Conservation (phyloP, 2,797 vertebrate genomes). For the Hippoglossus hippoglossus region DNA sequence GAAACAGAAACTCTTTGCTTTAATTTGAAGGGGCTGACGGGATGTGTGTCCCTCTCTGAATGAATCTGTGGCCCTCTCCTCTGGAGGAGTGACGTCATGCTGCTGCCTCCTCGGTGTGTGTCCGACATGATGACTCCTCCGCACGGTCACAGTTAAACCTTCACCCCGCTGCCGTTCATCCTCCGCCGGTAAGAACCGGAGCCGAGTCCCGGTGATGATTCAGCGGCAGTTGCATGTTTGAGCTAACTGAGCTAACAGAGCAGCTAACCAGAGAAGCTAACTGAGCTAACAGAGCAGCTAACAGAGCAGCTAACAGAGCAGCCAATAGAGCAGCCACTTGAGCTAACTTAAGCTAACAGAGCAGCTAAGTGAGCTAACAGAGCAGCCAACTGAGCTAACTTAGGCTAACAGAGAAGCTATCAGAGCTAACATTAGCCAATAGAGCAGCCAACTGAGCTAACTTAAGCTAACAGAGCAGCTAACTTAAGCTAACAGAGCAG, state of each 20-base stretch:
- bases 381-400: no score
- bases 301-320: no score
- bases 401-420: no score
- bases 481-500: no score
- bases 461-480: no score
- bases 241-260: not conserved
- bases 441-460: no score
- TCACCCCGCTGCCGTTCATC: not conserved
- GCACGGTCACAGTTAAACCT: conserved; percentile 12
- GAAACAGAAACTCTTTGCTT: not conserved
- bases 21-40: conserved; percentile 23
- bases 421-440: no score
- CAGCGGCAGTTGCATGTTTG: conserved; percentile 1
- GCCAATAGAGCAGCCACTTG: no score
- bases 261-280: not conserved
- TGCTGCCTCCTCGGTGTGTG: conserved; percentile 10
- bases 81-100: conserved; percentile 71
- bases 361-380: no score
- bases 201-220: not conserved
- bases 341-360: no score
- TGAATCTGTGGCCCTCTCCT: not conserved
- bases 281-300: no score
- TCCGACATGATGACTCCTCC: conserved; percentile 47
- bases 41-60: conserved; percentile 5
- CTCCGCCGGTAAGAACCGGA: conserved; percentile 22